Evolutionary conservation across 2,113 vertebrate species (phyloP).

Genomic region (Pipra filicauda): DNA sequence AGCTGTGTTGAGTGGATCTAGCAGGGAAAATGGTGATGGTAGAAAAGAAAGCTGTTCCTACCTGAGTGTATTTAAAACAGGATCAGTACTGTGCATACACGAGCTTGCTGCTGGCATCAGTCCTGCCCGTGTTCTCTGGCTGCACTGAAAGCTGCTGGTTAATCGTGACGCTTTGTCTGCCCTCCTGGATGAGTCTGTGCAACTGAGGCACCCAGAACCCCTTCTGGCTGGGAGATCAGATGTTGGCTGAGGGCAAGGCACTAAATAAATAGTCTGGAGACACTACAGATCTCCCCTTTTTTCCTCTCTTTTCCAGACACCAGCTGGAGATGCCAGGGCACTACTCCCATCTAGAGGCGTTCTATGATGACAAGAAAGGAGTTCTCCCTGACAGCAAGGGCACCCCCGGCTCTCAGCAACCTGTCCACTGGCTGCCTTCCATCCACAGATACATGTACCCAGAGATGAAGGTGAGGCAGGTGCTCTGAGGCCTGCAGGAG

Average conservation of each 20-base stretch:
- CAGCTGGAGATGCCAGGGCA: constrained; percentile 94
- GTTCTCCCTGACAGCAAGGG: constrained; percentile 83
- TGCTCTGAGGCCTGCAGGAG: not conserved
- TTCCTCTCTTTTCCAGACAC: constrained; percentile 76
- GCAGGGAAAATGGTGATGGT: not conserved
- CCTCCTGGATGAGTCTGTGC: not conserved
- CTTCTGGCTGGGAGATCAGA: not conserved
- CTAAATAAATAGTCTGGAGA: not conserved
- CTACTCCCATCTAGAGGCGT: constrained; percentile 94
- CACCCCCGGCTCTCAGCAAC: constrained; percentile 78
- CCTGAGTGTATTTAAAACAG: not conserved
- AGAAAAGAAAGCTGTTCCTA: not conserved
- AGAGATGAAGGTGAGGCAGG: constrained; percentile 91
- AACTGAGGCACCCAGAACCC: not conserved
- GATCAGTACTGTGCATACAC: not conserved
- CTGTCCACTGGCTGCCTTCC: constrained; percentile 81
- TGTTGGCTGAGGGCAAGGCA: not conserved
- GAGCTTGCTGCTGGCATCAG: not conserved
- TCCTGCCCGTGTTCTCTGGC: not conserved
- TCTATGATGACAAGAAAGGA: constrained; percentile 98
- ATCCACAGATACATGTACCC: constrained; percentile 97
- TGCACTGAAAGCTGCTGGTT: not conserved
- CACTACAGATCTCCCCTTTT: not conserved
- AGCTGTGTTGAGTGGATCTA: not conserved
- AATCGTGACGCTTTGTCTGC: not conserved